These are phyloP conservation scores for Papilio aristodemus DNA, from an alignment of 1,140 invertebrate species.

Conservation along the genomic window DNA sequence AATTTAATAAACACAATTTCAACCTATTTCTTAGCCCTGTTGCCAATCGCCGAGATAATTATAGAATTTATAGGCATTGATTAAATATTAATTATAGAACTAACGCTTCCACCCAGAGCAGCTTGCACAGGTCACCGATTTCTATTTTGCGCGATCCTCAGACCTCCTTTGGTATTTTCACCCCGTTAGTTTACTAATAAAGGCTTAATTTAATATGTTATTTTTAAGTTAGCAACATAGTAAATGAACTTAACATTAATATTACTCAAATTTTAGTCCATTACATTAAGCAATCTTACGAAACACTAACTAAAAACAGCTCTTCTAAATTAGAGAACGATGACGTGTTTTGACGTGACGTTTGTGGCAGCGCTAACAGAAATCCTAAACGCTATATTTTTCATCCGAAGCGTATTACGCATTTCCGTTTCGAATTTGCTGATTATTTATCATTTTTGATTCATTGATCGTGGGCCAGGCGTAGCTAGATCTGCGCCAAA, in stretches of 20 bases:
- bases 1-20: not conserved
- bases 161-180: not conserved
- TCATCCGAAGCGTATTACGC: slow-evolving; percentile 8
- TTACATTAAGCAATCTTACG: too few relatives aligned
- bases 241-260: too few relatives aligned
- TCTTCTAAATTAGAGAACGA: not conserved
- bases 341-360: not conserved
- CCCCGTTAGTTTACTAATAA: too few relatives aligned
- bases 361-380: not conserved
- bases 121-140: not conserved
- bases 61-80: not conserved
- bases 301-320: not conserved
- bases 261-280: too few relatives aligned
- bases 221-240: not conserved
- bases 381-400: slow-evolving; percentile 10
- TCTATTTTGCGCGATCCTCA: not conserved
- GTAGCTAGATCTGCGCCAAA: slow-evolving; percentile 10
- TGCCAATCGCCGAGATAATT: not conserved
- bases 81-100: not conserved
- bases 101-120: not conserved
- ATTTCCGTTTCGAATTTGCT: slow-evolving; percentile 18
- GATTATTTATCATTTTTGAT: slow-evolving; percentile 15
- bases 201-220: too few relatives aligned
- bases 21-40: not conserved
- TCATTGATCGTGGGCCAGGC: not conserved